Percentiles rank a stretch among this genome's conserved stretches.
phyloP scores from a whole-genome alignment of 1,140 invertebrate species.

The Drosophila equinoxialis region DNA sequence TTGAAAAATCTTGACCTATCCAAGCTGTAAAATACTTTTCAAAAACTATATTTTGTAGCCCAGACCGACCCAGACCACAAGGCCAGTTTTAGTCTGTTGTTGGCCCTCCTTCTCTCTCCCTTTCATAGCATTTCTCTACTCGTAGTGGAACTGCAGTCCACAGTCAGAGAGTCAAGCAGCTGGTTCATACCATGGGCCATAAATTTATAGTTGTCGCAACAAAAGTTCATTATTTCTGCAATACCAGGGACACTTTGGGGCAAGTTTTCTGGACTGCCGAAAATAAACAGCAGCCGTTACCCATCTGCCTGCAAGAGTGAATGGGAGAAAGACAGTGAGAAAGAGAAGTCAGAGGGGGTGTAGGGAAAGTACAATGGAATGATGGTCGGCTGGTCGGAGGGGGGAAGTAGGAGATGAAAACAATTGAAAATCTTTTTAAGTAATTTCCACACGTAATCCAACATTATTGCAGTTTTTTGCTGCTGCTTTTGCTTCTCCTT shows the following conservation, averaged over 20 bases:
- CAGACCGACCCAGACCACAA: constrained; percentile 8
- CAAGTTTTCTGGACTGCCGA: constrained; percentile 59
- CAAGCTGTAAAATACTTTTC: constrained; percentile 19
- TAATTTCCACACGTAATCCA: constrained; percentile 82
- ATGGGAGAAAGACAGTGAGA: not conserved
- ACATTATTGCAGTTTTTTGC: constrained; percentile 71
- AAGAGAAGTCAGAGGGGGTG: not conserved
- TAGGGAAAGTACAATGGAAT: not conserved
- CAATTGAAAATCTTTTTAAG: constrained; percentile 82
- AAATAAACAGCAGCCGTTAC: constrained; percentile 76
- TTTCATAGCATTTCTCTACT: not conserved
- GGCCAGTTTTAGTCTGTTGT: constrained; percentile 11
- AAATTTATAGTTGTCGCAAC: constrained; percentile 77
- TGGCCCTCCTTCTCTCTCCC: no score
- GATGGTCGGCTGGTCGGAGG: not conserved
- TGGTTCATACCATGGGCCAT: constrained; percentile 50
- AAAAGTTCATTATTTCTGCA: constrained; percentile 80
- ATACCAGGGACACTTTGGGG: constrained; percentile 35
- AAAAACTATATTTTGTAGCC: constrained; percentile 16
- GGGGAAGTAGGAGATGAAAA: constrained; percentile 28
- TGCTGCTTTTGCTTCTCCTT: not conserved
- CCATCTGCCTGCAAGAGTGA: constrained; percentile 11
- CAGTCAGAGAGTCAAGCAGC: constrained; percentile 30
- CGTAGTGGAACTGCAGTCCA: constrained; percentile 2
- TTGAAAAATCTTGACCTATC: constrained; percentile 9